These are phyloP conservation scores for Coryphaenoides rupestris DNA, from an alignment of 2,113 vertebrate genomes.

Conservation along the genomic window DNA sequence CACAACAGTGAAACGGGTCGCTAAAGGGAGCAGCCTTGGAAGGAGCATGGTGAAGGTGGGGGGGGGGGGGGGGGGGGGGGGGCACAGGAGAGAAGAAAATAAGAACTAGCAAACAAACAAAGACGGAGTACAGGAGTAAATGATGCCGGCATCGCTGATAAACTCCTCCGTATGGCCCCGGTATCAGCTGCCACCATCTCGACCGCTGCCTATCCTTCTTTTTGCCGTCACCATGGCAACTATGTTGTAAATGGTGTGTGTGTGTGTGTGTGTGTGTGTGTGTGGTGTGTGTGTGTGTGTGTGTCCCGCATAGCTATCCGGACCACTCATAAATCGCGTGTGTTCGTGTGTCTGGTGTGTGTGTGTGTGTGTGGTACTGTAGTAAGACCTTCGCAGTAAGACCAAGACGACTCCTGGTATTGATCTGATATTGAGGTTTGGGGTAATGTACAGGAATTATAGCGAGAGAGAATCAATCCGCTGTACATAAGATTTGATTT, in stretches of 20 bases:
- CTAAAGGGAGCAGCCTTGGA: not conserved
- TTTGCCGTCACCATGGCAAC: constrained; percentile 35
- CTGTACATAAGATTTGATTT: constrained; percentile 51
- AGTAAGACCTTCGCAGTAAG: too few relatives aligned
- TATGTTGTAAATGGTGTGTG: constrained; percentile 5
- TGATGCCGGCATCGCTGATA: constrained; percentile 61
- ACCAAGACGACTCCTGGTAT: too few relatives aligned
- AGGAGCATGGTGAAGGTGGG: too few relatives aligned
- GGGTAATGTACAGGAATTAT: too few relatives aligned
- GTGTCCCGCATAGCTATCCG: constrained; percentile 22
- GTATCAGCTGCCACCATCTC: constrained; percentile 30
- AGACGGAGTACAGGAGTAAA: constrained; percentile 49
- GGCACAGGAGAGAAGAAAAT: not conserved
- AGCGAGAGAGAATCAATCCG: not conserved
- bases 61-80: not conserved
- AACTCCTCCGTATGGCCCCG: constrained; percentile 48
- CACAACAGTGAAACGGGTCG: too few relatives aligned
- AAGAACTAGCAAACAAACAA: constrained; percentile 10
- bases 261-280: too few relatives aligned
- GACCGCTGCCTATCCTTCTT: constrained; percentile 19
- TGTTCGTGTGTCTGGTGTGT: too few relatives aligned
- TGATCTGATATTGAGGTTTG: too few relatives aligned
- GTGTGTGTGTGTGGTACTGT: too few relatives aligned
- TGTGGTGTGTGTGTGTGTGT: too few relatives aligned
- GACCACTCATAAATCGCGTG: constrained; percentile 10